Evolutionary conservation across 2,888 invertebrate species (phyloP).

Genomic region (Cremastinae sp.): DNA sequence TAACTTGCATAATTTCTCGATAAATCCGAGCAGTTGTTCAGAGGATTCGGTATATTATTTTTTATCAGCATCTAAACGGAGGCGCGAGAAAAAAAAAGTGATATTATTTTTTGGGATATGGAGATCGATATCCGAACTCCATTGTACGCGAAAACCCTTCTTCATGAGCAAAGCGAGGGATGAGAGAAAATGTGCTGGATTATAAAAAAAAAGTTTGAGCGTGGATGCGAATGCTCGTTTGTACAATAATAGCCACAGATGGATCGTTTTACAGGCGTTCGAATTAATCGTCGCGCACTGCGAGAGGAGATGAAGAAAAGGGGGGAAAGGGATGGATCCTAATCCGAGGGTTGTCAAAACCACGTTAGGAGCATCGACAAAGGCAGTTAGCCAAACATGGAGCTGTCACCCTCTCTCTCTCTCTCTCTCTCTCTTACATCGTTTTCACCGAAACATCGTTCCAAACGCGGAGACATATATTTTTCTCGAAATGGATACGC

Average conservation of each 20-base stretch:
- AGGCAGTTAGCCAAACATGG: slow-evolving; percentile 69
- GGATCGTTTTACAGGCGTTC: slow-evolving; percentile 39
- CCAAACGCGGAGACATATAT: not conserved
- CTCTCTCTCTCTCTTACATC: slow-evolving; percentile 10
- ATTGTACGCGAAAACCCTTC: not conserved
- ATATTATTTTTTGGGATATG: slow-evolving; percentile 30
- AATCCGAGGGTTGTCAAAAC: slow-evolving; percentile 77
- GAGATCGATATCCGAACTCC: slow-evolving; percentile 11
- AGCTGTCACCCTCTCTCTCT: slow-evolving; percentile 54
- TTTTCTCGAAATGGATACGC: not conserved
- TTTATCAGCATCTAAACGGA: not conserved
- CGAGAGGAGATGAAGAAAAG: slow-evolving; percentile 29
- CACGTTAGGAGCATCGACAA: slow-evolving; percentile 64
- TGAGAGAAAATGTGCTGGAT: not conserved
- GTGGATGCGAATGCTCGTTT: slow-evolving; percentile 2
- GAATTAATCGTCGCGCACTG: slow-evolving; percentile 40
- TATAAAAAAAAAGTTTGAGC: slow-evolving; percentile 17
- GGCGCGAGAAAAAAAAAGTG: not conserved
- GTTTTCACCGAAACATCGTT: slow-evolving; percentile 1
- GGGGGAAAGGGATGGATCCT: slow-evolving; percentile 61
- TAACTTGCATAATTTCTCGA: no score
- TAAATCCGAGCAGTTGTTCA: no score
- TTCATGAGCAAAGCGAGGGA: slow-evolving; percentile 12
- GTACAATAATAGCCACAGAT: slow-evolving; percentile 56
- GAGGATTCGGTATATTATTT: not conserved